phyloP scores from a whole-genome alignment of 2,113 vertebrate genomes.

The Oxyura jamaicensis region DNA sequence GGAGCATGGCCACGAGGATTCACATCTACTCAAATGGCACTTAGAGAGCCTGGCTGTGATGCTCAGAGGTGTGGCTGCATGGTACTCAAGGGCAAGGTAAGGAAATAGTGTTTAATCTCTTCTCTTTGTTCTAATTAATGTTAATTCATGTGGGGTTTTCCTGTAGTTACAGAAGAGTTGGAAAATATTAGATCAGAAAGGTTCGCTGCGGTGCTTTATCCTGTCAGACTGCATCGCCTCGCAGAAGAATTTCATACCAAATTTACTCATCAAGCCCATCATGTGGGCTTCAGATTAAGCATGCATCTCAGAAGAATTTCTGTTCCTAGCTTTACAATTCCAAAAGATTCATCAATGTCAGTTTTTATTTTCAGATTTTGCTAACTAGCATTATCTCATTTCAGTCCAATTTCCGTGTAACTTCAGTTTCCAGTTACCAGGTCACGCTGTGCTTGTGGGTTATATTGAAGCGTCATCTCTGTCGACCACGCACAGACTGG shows the following conservation, averaged over 20 bases:
- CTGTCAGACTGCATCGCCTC: not conserved
- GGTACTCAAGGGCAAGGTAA: not conserved
- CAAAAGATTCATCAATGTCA: not conserved
- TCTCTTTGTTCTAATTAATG: not conserved
- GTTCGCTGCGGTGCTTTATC: not conserved
- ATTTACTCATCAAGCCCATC: not conserved
- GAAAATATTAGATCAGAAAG: not conserved
- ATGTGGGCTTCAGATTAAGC: not conserved
- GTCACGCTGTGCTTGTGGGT: not conserved
- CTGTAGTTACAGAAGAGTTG: not conserved
- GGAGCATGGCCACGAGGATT: not conserved
- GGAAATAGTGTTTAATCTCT: not conserved
- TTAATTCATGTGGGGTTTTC: not conserved
- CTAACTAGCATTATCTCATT: not conserved
- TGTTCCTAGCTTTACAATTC: not conserved
- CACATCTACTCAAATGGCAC: accelerated
- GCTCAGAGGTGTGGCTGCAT: not conserved
- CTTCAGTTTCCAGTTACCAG: not conserved
- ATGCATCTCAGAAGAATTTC: not conserved
- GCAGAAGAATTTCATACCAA: not conserved
- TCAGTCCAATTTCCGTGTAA: not conserved
- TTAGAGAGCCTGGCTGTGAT: not conserved
- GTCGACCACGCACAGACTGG: not conserved
- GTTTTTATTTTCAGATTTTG: not conserved
- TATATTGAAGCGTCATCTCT: not conserved